phyloP scores from a whole-genome alignment of 2,797 vertebrate genomes.

The Gallirallus australis region DNA sequence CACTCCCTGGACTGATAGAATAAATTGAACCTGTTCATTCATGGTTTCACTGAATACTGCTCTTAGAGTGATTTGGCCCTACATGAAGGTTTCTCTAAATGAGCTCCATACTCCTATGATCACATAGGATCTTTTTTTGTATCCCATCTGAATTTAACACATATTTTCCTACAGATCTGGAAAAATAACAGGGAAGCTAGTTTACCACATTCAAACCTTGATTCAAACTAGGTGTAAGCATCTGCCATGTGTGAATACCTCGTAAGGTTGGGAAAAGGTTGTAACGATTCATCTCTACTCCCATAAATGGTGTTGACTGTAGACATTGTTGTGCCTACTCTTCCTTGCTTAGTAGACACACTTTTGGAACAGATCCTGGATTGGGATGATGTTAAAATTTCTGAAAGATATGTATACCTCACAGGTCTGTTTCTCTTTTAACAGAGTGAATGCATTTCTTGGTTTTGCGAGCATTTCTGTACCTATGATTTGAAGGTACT shows the following conservation, averaged over 20 bases:
- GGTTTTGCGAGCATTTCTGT: not conserved
- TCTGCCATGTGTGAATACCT: not conserved
- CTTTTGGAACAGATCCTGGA: not conserved
- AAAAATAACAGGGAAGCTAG: not conserved
- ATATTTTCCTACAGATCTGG: not conserved
- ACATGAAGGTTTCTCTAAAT: not conserved
- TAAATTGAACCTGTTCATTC: not conserved
- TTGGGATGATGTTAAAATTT: not conserved
- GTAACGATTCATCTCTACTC: not conserved
- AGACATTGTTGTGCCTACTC: not conserved
- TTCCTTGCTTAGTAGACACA: not conserved
- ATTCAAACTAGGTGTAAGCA: not conserved
- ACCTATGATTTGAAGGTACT: not conserved
- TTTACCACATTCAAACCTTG: not conserved
- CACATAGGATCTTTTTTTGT: not conserved
- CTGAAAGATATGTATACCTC: not conserved
- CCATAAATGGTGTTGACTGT: not conserved
- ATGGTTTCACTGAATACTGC: not conserved
- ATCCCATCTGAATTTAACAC: not conserved
- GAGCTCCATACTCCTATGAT: fast-evolving
- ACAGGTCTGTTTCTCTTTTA: not conserved
- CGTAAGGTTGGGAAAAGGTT: not conserved
- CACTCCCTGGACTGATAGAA: not conserved
- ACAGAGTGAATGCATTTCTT: not conserved
- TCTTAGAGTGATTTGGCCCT: not conserved